Evolutionary conservation across 2,888 invertebrate genomes (phyloP).

Genomic region (Hipparchia sbordonii): DNA sequence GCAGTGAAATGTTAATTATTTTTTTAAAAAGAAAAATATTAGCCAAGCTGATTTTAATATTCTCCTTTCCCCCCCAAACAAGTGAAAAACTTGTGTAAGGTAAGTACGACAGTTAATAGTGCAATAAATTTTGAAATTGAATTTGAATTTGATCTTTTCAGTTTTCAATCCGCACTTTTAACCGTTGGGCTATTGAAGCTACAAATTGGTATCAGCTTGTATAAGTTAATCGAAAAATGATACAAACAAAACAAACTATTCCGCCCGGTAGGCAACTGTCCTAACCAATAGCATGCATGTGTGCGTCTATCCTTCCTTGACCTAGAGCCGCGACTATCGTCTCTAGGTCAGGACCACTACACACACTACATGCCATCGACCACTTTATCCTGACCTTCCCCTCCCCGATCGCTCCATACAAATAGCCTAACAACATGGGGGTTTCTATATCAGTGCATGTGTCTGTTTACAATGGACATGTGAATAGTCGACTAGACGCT

Average conservation of each 20-base stretch:
- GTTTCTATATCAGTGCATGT: conserved; percentile 53
- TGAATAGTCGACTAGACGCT: conserved; percentile 69
- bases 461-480: conserved; percentile 55
- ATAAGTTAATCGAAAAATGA: not conserved
- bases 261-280: conserved; percentile 33
- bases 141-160: no score
- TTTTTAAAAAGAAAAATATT: no score
- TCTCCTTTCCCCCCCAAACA: no score
- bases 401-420: conserved; percentile 36
- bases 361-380: conserved; percentile 64
- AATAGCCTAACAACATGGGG: conserved; percentile 41
- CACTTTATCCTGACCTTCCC: conserved; percentile 50
- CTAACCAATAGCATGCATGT: conserved; percentile 51
- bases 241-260: conserved; percentile 4
- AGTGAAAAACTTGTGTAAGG: no score
- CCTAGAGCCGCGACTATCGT: conserved; percentile 77
- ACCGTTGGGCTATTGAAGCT: no score
- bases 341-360: conserved; percentile 80
- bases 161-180: no score
- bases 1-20: no score
- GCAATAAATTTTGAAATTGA: no score
- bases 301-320: conserved; percentile 81
- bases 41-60: no score
- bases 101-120: no score
- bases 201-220: no score